These are phyloP conservation scores for Philotrypesis tridentata DNA, from an alignment of 1,140 invertebrate species.

Conservation along the genomic window DNA sequence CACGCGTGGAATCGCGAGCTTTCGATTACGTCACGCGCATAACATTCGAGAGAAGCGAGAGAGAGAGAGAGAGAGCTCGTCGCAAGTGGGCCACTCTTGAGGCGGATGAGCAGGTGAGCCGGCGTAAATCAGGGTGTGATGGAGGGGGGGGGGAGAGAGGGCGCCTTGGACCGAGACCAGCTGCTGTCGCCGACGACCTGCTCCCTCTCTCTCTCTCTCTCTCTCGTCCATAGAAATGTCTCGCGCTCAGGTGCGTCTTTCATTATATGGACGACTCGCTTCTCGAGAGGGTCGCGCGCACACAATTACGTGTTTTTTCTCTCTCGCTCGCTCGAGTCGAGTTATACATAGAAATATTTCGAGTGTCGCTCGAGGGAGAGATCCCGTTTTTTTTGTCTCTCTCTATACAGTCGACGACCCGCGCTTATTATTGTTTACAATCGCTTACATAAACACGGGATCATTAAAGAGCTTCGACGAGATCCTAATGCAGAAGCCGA, in stretches of 20 bases:
- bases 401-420: no score
- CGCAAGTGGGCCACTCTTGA: slow-evolving; percentile 62
- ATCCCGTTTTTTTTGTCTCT: no score
- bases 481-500: neutral
- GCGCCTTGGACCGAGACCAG: slow-evolving; percentile 57
- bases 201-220: slow-evolving; percentile 9
- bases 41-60: slow-evolving; percentile 23
- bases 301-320: no score
- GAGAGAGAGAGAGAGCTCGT: no score
- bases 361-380: neutral
- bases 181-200: slow-evolving; percentile 56
- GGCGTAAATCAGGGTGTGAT: slow-evolving; percentile 62
- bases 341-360: no score
- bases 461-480: neutral
- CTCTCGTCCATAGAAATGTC: neutral
- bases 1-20: slow-evolving; percentile 5
- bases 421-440: neutral
- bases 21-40: slow-evolving; percentile 23
- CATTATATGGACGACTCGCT: neutral
- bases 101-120: slow-evolving; percentile 65
- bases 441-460: neutral
- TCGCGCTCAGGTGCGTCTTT: slow-evolving; percentile 1
- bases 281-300: neutral
- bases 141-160: slow-evolving; percentile 20
- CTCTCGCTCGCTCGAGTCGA: no score